phyloP scores from a whole-genome alignment of 1,140 invertebrate species.

The Temnothorax nylanderi region DNA sequence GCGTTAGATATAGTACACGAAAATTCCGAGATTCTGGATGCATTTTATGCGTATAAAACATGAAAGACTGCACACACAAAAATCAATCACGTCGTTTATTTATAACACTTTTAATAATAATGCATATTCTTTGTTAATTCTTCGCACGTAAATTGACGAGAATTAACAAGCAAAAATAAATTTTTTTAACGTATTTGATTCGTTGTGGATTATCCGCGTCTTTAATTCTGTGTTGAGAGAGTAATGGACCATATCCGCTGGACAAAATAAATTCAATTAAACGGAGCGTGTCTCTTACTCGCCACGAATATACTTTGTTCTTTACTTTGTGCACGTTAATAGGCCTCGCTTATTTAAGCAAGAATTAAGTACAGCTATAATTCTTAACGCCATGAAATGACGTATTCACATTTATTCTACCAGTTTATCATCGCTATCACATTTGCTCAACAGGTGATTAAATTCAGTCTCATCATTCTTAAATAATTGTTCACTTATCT shows the following conservation, averaged over 20 bases:
- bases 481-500: background rate
- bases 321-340: background rate
- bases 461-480: background rate
- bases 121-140: background rate
- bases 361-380: background rate
- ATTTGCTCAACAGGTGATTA: background rate
- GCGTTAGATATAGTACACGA: conserved; percentile 26
- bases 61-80: background rate
- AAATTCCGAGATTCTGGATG: background rate
- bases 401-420: background rate
- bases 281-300: background rate
- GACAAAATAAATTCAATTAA: background rate
- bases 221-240: background rate
- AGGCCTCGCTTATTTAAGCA: background rate
- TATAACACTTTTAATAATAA: background rate
- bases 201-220: background rate
- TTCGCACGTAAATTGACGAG: background rate
- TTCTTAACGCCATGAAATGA: background rate
- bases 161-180: background rate
- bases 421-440: background rate
- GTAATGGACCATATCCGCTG: conserved; percentile 10
- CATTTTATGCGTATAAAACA: background rate
- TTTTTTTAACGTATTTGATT: background rate
- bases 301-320: background rate
- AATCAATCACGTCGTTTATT: background rate